Evolutionary conservation across 2,113 vertebrate species (phyloP), one percentile per base, ranked within the genome.

Genomic region (Daphoenositta chrysoptera): DNA sequence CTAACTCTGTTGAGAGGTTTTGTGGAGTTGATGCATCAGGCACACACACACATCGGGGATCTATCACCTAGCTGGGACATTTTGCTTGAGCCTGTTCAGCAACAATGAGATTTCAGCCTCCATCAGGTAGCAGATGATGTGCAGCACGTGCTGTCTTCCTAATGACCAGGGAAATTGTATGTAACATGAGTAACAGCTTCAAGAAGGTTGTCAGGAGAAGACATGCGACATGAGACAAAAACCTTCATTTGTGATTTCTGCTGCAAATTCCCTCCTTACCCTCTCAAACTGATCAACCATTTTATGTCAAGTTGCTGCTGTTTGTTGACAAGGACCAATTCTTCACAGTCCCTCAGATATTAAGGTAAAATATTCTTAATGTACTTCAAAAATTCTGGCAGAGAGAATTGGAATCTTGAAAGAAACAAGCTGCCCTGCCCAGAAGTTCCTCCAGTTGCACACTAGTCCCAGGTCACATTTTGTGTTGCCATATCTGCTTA

Each of bases 131-230:
- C 37, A 80, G 79, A 20, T 58, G 60, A 51, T 35, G 57, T 47
- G 63, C 33, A 56, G 35, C 17, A 8, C 1, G 1, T 51, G 11
- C 37, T 83, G 26, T 23, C 50, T 66, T 85, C 28, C 57, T 51
- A 33, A 37, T 27, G 45, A 30, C 22, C 22, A 17, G 0, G 2
- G 3, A 60, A 60, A 23, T 40, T 0, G 1, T 42, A 4, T 50
- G 40, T 37, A 51, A 33, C 13, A 18, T 5, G 9, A 92, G 22
- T 57, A 83, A 56, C 48, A 57, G 19, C 20, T 91, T 65, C 37
- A 81, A 39, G 47, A 79, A 4, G 45, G 11, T 58, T 72, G 86
- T 71, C 23, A 54, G 35, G 37, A 75, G n/a, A 47, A 66, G 33
- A 63, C 1, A 0, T 11, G 47, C 5, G 22, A 65, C n/a, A 57